phyloP scores from a whole-genome alignment of 2,797 vertebrate genomes.

The Sparus aurata region DNA sequence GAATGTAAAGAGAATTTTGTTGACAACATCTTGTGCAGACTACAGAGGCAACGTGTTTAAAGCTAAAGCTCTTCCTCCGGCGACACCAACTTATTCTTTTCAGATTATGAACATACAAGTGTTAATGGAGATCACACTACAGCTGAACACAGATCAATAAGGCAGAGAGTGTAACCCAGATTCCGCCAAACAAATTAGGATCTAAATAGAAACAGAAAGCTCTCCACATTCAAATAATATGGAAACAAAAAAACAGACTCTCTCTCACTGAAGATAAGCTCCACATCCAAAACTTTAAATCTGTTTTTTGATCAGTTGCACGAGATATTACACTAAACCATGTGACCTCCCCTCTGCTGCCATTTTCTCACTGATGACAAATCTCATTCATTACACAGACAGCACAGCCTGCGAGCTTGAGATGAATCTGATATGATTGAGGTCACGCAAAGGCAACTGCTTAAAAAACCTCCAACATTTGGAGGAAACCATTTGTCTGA shows the following conservation, averaged over 20 bases:
- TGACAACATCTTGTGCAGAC: not conserved
- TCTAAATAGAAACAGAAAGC: not conserved
- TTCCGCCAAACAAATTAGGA: not conserved
- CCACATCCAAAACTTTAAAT: conserved; percentile 12
- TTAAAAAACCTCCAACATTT: conserved; percentile 14
- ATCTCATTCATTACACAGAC: conserved; percentile 34
- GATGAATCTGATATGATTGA: conserved; percentile 22
- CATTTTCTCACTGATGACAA: conserved; percentile 36
- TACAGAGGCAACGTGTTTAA: not conserved
- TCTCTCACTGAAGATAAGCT: conserved; percentile 34
- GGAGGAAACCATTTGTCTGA: conserved; percentile 42
- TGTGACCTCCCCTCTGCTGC: not conserved
- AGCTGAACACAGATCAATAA: not conserved
- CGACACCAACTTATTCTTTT: not conserved
- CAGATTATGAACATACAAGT: not conserved
- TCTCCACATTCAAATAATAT: not conserved
- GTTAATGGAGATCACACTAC: not conserved
- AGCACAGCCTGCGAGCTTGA: not conserved
- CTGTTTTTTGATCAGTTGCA: conserved; percentile 26
- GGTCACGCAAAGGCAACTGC: conserved; percentile 41
- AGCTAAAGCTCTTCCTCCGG: not conserved
- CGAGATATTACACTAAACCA: conserved; percentile 32
- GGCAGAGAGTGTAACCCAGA: not conserved
- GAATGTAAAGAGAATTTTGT: not conserved
- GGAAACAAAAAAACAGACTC: conserved; percentile 26